These are phyloP conservation scores for Brenthis ino DNA, from an alignment of 2,888 invertebrate species.

Conservation along the genomic window DNA sequence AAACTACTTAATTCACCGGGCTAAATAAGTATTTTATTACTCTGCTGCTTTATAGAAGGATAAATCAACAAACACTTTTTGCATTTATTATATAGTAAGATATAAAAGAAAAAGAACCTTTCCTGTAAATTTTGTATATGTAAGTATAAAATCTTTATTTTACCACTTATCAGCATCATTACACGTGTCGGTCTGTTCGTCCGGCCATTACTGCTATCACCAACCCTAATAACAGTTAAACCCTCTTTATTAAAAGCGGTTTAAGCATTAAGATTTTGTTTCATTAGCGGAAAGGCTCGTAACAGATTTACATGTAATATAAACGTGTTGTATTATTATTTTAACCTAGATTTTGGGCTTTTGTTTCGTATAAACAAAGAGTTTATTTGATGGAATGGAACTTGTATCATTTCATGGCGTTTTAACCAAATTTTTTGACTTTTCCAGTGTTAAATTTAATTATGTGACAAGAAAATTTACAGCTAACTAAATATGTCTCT, in stretches of 20 bases:
- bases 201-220: conserved; percentile 32
- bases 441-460: no score
- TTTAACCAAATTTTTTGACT: no score
- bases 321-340: conserved; percentile 4
- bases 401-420: no score
- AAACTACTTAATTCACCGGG: no score
- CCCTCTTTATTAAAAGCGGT: conserved; percentile 39
- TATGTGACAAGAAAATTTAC: no score
- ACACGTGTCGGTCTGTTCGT: conserved; percentile 35
- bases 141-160: conserved; percentile 19
- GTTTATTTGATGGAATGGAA: neutral
- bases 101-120: neutral
- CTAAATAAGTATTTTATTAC: no score
- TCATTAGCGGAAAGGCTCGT: conserved; percentile 27
- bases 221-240: conserved; percentile 38
- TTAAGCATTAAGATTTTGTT: conserved; percentile 37
- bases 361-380: neutral
- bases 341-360: conserved; percentile 9
- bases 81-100: neutral
- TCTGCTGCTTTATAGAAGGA: no score
- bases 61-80: neutral
- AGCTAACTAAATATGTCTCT: no score
- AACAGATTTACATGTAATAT: conserved; percentile 21
- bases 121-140: neutral
- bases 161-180: conserved; percentile 35